phyloP scores from a whole-genome alignment of 2,113 vertebrate genomes.

The Ibidorhyncha struthersii region DNA sequence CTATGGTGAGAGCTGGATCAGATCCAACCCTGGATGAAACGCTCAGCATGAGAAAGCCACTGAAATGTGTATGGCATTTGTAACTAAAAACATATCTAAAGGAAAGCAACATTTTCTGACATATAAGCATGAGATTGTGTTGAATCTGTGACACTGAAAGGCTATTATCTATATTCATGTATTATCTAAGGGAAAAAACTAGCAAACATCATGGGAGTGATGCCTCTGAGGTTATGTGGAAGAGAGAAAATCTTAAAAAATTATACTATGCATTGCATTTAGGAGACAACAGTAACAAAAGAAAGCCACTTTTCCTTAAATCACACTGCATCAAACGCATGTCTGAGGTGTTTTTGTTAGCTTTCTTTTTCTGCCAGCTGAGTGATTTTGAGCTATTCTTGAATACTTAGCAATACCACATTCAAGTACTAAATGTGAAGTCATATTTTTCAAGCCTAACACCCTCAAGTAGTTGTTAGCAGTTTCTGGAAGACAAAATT shows the following conservation, averaged over 20 bases:
- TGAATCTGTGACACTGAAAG: background rate
- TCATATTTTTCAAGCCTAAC: constrained; percentile 7
- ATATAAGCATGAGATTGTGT: background rate
- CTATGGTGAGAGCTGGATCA: background rate
- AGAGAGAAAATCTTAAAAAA: constrained; percentile 4
- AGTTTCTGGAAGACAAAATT: constrained; percentile 61
- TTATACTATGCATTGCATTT: background rate
- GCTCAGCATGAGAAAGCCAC: background rate
- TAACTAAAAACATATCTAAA: background rate
- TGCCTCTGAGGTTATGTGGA: background rate
- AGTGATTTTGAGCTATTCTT: constrained; percentile 44
- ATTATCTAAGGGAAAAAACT: background rate
- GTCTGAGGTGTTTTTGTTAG: constrained; percentile 17
- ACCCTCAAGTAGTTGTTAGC: constrained; percentile 52
- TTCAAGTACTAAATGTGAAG: constrained; percentile 45
- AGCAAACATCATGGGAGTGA: background rate
- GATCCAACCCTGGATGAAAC: background rate
- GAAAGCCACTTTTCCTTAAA: constrained; percentile 14
- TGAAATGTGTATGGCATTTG: background rate
- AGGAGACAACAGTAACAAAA: background rate
- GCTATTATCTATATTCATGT: background rate
- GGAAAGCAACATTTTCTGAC: background rate
- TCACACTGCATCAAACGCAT: background rate
- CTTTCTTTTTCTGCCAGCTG: constrained; percentile 40
- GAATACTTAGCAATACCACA: constrained; percentile 36